Conservation (phyloP, 1,140 invertebrate species). For the Hyposmocoma kahamanoa region DNA sequence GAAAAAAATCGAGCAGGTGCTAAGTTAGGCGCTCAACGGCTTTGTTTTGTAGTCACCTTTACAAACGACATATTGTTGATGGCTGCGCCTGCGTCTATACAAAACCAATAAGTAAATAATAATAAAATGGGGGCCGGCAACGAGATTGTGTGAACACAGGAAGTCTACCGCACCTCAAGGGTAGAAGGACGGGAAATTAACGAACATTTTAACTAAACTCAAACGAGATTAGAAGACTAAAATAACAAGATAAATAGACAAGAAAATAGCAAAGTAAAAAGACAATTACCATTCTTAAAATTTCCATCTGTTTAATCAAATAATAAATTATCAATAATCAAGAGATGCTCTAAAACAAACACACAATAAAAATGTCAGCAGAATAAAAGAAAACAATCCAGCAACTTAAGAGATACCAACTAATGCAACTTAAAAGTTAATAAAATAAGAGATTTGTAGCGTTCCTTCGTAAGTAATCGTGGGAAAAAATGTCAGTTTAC, state of each 20-base stretch:
- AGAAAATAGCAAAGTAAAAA: no score
- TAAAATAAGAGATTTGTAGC: constrained; percentile 28
- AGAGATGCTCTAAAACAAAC: not conserved
- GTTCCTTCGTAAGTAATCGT: constrained; percentile 47
- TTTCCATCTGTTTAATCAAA: no score
- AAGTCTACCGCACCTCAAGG: constrained; percentile 43
- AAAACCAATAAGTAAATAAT: constrained; percentile 63
- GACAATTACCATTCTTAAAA: no score
- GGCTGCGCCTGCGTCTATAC: constrained; percentile 47
- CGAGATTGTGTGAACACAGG: constrained; percentile 43
- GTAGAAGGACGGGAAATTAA: constrained; percentile 19
- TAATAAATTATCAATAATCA: no score
- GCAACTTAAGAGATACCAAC: not conserved
- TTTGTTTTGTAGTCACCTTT: constrained; percentile 65
- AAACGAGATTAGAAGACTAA: no score
- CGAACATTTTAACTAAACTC: no score
- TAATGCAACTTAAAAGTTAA: constrained; percentile 1
- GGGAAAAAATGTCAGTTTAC: constrained; percentile 52
- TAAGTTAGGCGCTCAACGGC: constrained; percentile 46
- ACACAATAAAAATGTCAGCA: not conserved
- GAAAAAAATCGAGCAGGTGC: constrained; percentile 53
- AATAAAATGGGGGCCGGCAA: constrained; percentile 44
- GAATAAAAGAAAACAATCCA: not conserved
- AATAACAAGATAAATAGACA: no score
- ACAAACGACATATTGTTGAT: constrained; percentile 62